Percentiles rank a stretch among this genome's conserved stretches.
These are phyloP conservation scores for Lepidocolaptes lacrymiger DNA, from an alignment of 2,797 vertebrate genomes.

Conservation along the genomic window DNA sequence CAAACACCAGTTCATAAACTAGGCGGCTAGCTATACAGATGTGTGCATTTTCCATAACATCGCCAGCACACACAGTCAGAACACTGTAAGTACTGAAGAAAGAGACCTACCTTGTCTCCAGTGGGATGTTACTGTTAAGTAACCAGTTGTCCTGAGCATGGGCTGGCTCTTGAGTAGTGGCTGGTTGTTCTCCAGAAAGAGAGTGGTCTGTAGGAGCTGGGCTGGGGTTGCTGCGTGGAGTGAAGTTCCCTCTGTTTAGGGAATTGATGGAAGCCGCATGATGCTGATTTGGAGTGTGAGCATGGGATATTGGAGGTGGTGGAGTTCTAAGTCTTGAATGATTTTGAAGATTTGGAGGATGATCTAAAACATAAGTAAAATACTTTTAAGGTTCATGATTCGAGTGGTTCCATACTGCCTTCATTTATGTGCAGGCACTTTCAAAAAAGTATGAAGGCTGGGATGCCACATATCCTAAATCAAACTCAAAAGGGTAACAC, in stretches of 20 bases:
- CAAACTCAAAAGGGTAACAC: background rate
- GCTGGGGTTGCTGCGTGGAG: constrained; percentile 94
- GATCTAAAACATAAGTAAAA: constrained; percentile 70
- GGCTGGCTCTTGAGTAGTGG: constrained; percentile 83
- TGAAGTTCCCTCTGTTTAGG: constrained; percentile 93
- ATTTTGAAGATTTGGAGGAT: constrained; percentile 87
- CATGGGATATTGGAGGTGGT: constrained; percentile 89
- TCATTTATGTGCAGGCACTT: background rate
- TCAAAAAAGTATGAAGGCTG: background rate
- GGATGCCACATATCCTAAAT: background rate
- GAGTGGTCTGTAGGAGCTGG: constrained; percentile 95
- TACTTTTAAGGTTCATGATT: background rate
- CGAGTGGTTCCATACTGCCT: background rate
- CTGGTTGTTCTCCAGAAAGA: constrained; percentile 87
- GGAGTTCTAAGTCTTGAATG: constrained; percentile 92
- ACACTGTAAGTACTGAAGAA: background rate
- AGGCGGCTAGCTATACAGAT: background rate
- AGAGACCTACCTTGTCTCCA: constrained; percentile 92
- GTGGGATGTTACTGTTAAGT: constrained; percentile 98
- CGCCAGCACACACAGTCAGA: background rate
- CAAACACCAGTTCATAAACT: background rate
- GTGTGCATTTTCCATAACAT: background rate
- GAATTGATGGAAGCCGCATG: constrained; percentile 93
- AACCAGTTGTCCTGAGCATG: constrained; percentile 97
- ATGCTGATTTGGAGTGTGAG: constrained; percentile 92